Conservation (phyloP, 2,113 vertebrate species). For the Salvelinus namaycush region DNA sequence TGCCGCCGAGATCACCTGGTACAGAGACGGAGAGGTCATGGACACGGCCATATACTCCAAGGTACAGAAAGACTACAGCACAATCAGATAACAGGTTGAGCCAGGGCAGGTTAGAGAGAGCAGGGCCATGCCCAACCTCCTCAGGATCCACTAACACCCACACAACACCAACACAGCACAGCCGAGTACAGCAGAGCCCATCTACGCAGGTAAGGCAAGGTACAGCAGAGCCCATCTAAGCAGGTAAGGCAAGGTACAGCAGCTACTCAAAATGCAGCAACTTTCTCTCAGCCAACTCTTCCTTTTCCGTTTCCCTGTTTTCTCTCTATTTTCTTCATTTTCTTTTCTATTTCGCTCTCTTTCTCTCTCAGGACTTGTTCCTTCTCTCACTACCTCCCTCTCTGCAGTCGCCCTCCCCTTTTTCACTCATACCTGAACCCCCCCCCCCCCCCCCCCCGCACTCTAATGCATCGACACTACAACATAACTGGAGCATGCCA, state of each 20-base stretch:
- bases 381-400: conserved; percentile 26
- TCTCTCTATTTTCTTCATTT: conserved; percentile 28
- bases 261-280: conserved; percentile 40
- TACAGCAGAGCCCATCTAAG: conserved; percentile 1
- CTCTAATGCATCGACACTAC: conserved; percentile 72
- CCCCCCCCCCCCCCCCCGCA: conserved; percentile 22
- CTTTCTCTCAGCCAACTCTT: conserved; percentile 8
- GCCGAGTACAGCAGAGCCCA: conserved; percentile 21
- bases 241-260: conserved; percentile 14
- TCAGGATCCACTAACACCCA: conserved; percentile 40
- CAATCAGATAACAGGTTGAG: too few species aligned
- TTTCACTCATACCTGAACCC: neutral
- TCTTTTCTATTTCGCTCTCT: conserved; percentile 37
- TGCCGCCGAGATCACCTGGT: conserved; percentile 87
- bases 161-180: conserved; percentile 16
- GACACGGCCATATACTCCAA: conserved; percentile 80
- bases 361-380: conserved; percentile 43
- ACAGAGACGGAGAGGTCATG: conserved; percentile 83
- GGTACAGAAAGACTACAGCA: conserved; percentile 63
- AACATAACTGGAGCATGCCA: conserved; percentile 80
- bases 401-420: conserved; percentile 61
- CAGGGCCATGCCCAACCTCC: conserved; percentile 15
- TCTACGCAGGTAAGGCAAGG: neutral
- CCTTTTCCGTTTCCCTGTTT: conserved; percentile 7
- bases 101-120: too few species aligned